Conservation (phyloP, 2,888 invertebrate genomes). For the Caenorhabditis japonica region DNA sequence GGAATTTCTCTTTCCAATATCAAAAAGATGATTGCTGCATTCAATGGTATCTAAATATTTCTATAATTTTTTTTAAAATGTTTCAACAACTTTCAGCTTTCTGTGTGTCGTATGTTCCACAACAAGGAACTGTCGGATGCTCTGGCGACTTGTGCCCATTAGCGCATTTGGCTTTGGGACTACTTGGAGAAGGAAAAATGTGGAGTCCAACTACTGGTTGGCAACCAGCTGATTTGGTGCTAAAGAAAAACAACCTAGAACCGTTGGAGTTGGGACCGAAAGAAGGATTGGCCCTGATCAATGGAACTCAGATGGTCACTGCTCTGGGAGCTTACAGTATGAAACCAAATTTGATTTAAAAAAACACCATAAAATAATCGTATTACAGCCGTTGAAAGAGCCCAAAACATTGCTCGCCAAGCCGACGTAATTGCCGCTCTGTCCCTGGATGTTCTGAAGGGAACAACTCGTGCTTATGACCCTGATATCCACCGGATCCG, state of each 20-base stretch:
- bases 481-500: conserved; percentile 82
- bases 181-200: conserved; percentile 82
- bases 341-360: too few relatives aligned
- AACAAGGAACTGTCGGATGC: conserved; percentile 84
- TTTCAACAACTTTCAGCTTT: conserved; percentile 79
- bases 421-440: conserved; percentile 83
- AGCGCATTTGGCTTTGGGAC: conserved; percentile 82
- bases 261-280: conserved; percentile 82
- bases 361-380: too few relatives aligned
- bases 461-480: conserved; percentile 83
- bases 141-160: conserved; percentile 83
- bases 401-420: conserved; percentile 81
- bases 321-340: conserved; percentile 82
- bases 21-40: conserved; percentile 82
- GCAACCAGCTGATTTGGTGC: conserved; percentile 72
- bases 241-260: conserved; percentile 81
- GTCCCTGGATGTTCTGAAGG: conserved; percentile 83
- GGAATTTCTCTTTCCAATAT: conserved; percentile 82
- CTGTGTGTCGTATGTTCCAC: conserved; percentile 83
- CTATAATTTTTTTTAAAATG: conserved; percentile 1
- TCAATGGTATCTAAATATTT: conserved; percentile 83
- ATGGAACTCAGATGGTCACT: conserved; percentile 84
- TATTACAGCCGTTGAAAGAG: conserved; percentile 81
- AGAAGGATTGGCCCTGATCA: conserved; percentile 83
- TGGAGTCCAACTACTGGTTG: conserved; percentile 71